Evolutionary conservation across 2,888 invertebrate species (phyloP).

Genomic region (Dorcus parallelipipedus): DNA sequence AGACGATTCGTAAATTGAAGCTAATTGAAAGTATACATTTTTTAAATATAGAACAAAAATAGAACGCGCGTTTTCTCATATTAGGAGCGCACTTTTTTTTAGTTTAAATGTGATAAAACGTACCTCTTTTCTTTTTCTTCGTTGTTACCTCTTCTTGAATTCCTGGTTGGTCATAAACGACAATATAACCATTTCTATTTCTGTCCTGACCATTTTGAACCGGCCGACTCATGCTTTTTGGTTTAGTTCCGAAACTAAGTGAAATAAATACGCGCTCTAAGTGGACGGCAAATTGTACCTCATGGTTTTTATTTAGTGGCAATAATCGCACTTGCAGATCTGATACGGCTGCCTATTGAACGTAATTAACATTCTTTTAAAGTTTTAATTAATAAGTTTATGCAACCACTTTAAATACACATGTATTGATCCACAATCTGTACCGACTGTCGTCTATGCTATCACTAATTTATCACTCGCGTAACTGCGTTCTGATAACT

Average conservation of each 20-base stretch:
- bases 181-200: constrained; percentile 25
- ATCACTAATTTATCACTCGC: too few relatives aligned
- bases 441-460: too few relatives aligned
- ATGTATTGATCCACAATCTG: too few relatives aligned
- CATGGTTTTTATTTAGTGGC: background rate
- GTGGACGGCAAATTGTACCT: background rate
- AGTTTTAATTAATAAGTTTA: too few relatives aligned
- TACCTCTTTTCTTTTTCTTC: constrained; percentile 12
- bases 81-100: too few relatives aligned
- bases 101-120: background rate
- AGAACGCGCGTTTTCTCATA: too few relatives aligned
- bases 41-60: too few relatives aligned
- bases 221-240: constrained; percentile 10
- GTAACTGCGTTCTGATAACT: too few relatives aligned
- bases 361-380: too few relatives aligned
- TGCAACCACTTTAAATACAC: too few relatives aligned
- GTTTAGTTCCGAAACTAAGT: background rate
- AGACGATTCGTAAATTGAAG: too few relatives aligned
- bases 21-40: too few relatives aligned
- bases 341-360: background rate
- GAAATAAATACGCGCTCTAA: background rate
- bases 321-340: background rate
- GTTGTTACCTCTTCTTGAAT: constrained; percentile 6
- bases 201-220: constrained; percentile 18
- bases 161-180: constrained; percentile 20